Evolutionary conservation across 2,113 vertebrate species (phyloP).

Genomic region (Danio rerio): GRCz12tu NC_133176.1:19623501-19624000

Average conservation of each 20-base stretch:
- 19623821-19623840: conserved; percentile 23
- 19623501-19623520: neutral
- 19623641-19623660: conserved; percentile 5
- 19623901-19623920: neutral
- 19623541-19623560: conserved; percentile 7
- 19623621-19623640: conserved; percentile 26
- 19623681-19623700: conserved; percentile 10
- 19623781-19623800: neutral
- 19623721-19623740: neutral
- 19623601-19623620: neutral
- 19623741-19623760: neutral
- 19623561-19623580: conserved; percentile 10
- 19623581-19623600: conserved; percentile 17
- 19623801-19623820: neutral
- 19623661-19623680: neutral
- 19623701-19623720: conserved; percentile 15
- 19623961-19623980: too few relatives aligned
- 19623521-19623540: neutral
- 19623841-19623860: conserved; percentile 15
- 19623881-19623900: neutral
- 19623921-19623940: neutral
- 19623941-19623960: too few relatives aligned
- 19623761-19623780: neutral
- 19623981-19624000: too few relatives aligned
- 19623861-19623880: conserved; percentile 23